phyloP scores from a whole-genome alignment of 2,113 vertebrate genomes.

The Phylloscopus trochiloides region DNA sequence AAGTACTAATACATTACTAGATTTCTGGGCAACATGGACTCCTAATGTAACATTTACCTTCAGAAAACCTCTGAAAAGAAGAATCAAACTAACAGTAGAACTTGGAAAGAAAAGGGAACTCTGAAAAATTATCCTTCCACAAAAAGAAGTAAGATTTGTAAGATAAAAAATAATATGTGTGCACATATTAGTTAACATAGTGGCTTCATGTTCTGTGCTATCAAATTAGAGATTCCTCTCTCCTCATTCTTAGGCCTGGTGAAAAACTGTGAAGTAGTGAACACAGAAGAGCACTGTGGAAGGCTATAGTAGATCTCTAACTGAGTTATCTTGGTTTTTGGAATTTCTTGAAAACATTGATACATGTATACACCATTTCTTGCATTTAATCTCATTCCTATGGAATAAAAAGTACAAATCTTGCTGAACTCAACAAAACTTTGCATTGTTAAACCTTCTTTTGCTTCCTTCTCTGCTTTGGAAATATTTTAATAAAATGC shows the following conservation, averaged over 20 bases:
- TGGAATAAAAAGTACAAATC: background rate
- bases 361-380: background rate
- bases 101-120: background rate
- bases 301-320: background rate
- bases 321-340: background rate
- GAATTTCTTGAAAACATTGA: background rate
- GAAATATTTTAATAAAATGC: background rate
- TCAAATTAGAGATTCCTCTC: background rate
- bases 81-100: background rate
- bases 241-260: background rate
- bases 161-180: background rate
- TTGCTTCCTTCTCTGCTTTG: background rate
- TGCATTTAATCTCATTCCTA: background rate
- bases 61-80: background rate
- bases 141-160: background rate
- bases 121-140: background rate
- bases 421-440: background rate
- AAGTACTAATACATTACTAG: background rate
- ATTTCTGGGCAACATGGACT: background rate
- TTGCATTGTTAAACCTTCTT: background rate
- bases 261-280: background rate
- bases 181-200: background rate
- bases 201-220: background rate
- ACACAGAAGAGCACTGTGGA: background rate
- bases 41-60: background rate